These are phyloP conservation scores for Talpa occidentalis DNA, from an alignment of 2,113 vertebrate species.

Conservation along the genomic window DNA sequence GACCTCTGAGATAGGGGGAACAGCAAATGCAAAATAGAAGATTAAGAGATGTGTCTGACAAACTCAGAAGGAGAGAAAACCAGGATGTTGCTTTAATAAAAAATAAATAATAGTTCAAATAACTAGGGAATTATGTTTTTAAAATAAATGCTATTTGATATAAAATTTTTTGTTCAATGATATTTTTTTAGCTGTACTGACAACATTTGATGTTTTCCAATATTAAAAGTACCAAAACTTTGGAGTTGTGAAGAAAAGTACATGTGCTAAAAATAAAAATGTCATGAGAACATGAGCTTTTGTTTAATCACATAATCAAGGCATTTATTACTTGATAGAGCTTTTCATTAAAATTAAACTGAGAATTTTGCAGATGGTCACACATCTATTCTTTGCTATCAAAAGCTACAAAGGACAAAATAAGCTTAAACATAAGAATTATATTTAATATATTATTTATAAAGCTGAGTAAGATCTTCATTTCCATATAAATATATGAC, in stretches of 20 bases:
- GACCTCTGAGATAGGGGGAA: neutral
- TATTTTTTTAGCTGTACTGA: constrained; percentile 18
- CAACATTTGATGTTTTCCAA: constrained; percentile 44
- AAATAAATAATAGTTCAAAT: neutral
- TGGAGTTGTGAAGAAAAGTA: neutral
- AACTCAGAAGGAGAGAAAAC: neutral
- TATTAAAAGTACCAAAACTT: constrained; percentile 30
- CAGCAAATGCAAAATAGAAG: neutral
- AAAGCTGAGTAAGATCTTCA: neutral
- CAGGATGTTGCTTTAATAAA: too few species aligned
- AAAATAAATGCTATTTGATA: neutral
- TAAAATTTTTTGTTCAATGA: neutral
- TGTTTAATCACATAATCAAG: neutral
- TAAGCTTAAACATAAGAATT: neutral
- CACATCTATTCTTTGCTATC: constrained; percentile 34
- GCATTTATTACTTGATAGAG: neutral
- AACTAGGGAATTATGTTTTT: neutral
- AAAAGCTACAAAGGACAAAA: neutral
- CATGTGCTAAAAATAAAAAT: neutral
- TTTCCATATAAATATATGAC: too few species aligned
- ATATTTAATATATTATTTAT: neutral
- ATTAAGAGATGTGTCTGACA: neutral
- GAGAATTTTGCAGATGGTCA: neutral
- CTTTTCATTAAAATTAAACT: neutral
- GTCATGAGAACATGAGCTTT: neutral